A percentile compares a stretch with the other conserved stretches of the same genome.
phyloP scores from a whole-genome alignment of 2,113 vertebrate genomes.

The Elaphurus davidianus region DNA sequence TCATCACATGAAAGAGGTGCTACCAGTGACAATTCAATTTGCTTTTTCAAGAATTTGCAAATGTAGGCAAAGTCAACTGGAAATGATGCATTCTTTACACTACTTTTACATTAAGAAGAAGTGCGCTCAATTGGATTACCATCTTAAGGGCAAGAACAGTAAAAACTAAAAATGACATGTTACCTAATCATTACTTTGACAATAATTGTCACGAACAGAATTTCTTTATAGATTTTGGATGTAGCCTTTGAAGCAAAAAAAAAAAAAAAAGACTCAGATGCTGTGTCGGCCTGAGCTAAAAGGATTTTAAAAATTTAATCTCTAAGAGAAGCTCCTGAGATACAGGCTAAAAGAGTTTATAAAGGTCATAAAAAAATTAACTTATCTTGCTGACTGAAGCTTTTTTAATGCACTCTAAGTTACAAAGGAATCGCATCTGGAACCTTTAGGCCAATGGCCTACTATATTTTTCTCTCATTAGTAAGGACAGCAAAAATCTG shows the following conservation, averaged over 20 bases:
- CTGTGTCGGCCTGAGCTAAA: slow-evolving; percentile 75
- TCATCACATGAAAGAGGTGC: slow-evolving; percentile 20
- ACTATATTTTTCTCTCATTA: slow-evolving; percentile 85
- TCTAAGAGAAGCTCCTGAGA: slow-evolving; percentile 76
- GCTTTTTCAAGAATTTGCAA: slow-evolving; percentile 67
- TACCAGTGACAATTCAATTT: slow-evolving; percentile 72
- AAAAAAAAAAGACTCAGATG: slow-evolving; percentile 59
- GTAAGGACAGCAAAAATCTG: slow-evolving; percentile 80
- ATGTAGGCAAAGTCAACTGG: slow-evolving; percentile 43
- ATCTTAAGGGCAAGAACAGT: neutral
- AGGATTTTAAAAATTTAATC: slow-evolving; percentile 81
- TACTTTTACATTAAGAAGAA: slow-evolving; percentile 60
- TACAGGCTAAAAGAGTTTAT: slow-evolving; percentile 82
- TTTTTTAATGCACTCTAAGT: slow-evolving; percentile 83
- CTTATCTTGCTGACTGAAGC: slow-evolving; percentile 83
- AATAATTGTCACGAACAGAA: slow-evolving; percentile 76
- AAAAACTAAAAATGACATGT: slow-evolving; percentile 68
- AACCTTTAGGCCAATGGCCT: slow-evolving; percentile 77
- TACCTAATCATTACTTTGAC: slow-evolving; percentile 74
- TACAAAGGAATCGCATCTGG: slow-evolving; percentile 79
- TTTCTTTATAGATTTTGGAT: slow-evolving; percentile 75
- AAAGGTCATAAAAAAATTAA: slow-evolving; percentile 86
- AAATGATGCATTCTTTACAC: neutral
- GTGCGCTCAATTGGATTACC: slow-evolving; percentile 67
- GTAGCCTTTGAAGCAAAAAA: slow-evolving; percentile 66